Evolutionary conservation across 2,113 vertebrate species (phyloP).

Genomic region (Ailuropoda melanoleuca): DNA sequence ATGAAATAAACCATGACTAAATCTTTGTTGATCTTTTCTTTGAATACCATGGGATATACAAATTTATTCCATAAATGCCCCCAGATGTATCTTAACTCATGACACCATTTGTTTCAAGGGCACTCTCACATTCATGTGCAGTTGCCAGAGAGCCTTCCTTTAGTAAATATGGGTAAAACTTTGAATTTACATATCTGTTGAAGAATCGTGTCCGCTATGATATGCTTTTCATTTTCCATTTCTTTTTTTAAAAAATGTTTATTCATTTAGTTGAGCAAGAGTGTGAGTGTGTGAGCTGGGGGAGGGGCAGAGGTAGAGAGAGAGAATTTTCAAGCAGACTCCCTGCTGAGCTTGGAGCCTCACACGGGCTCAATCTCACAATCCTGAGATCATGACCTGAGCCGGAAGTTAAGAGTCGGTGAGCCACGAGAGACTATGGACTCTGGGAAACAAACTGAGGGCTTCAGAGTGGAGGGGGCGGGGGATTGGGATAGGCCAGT

Average conservation of each 20-base stretch:
- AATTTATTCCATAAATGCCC: background rate
- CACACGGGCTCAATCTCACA: background rate
- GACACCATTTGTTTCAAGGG: background rate
- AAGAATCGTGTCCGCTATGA: background rate
- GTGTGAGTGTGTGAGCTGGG: background rate
- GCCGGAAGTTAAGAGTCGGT: background rate
- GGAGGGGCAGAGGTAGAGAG: background rate
- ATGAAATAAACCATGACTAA: background rate
- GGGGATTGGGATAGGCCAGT: too few species aligned
- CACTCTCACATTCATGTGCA: background rate
- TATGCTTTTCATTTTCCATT: background rate
- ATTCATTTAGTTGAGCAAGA: background rate
- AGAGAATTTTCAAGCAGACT: background rate
- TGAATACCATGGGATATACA: background rate
- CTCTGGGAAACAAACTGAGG: too few species aligned
- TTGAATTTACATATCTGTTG: slow-evolving; percentile 15
- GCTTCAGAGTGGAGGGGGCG: too few species aligned
- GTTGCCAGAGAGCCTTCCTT: background rate
- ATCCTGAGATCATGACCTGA: background rate
- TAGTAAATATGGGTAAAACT: slow-evolving; percentile 17
- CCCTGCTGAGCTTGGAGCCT: background rate
- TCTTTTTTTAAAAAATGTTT: background rate
- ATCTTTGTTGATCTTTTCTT: background rate
- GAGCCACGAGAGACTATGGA: background rate
- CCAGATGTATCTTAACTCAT: background rate